Evolutionary conservation across 1,140 invertebrate genomes (phyloP), one percentile per base, ranked within the genome.

Genomic region (Orchestia grillus): DNA sequence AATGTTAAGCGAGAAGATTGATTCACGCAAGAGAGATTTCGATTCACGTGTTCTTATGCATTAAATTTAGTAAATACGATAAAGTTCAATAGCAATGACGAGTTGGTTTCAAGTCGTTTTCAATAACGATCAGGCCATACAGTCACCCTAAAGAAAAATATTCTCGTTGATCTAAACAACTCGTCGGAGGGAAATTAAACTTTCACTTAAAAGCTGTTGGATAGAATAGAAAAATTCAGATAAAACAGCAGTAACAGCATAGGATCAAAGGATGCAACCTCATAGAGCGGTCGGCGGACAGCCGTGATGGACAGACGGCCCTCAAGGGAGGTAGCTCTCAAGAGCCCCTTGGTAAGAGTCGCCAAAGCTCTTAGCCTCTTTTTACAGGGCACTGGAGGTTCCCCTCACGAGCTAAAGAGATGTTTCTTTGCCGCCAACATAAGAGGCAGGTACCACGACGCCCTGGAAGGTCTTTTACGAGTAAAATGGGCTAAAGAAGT

Each of bases 351-450:
- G 92, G 41, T 47, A 44, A 44, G 92, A 94, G 92, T 94, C 44
- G 40, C 44, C 92, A 94, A 44, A 45, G 92, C 92, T 94, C 92
- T 94, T 94, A 44, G 92, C 92, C 44, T 44, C 88, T 90, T 94
- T 94, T 94, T 47, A 45, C 92, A 94, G 44, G 92, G 43, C 44
- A 44, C 92, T 45, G 92, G 41, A 94, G 43, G 92, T 94, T 94
- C 92, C 44, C 11, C 44, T 94, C 44, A 94, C 41, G 92, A 94
- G 44, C 92, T 94, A 94, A 94, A 94, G 92, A 94, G 92, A 94
- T 45, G 92, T 94, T 45, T 94, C 92, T 94, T 94, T 94, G 43
- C 92, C 44, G 92, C 92, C 92, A 94, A 94, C 41, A 44, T 94
- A 44, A 94, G 92, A 94, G 92, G 44, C 43, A 94, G 92, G 44